These are phyloP conservation scores for Brachylomia viminalis DNA, from an alignment of 2,888 invertebrate species.

Conservation along the genomic window DNA sequence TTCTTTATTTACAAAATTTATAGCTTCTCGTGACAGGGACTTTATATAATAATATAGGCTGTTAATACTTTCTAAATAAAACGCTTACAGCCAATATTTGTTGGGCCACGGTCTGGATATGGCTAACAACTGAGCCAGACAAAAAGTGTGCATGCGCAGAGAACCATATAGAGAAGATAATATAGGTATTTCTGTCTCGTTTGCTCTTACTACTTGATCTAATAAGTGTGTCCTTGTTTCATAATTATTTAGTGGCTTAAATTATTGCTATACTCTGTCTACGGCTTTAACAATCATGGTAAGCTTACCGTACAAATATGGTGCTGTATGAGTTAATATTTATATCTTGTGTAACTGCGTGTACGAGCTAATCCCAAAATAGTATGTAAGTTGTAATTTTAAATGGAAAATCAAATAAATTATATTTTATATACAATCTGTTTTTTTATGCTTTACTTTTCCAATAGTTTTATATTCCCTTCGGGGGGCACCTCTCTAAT, in stretches of 20 bases:
- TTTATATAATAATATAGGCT: too few relatives aligned
- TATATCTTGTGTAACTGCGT: constrained; percentile 46
- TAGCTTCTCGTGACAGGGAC: too few relatives aligned
- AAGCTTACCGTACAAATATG: constrained; percentile 44
- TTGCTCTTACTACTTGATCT: background rate
- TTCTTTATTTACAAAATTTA: too few relatives aligned
- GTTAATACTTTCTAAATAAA: background rate
- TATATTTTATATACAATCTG: constrained; percentile 68
- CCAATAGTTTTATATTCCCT: too few relatives aligned
- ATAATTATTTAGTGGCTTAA: background rate
- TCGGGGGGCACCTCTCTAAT: too few relatives aligned
- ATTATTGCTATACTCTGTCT: background rate
- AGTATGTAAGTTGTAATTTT: constrained; percentile 79
- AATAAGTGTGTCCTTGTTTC: constrained; percentile 2
- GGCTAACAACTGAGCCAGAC: background rate
- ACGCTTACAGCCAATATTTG: background rate
- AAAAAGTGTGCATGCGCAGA: background rate
- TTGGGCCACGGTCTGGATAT: background rate
- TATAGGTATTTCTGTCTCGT: background rate
- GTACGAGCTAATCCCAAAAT: constrained; percentile 65
- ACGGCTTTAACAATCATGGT: background rate
- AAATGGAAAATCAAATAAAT: constrained; percentile 76
- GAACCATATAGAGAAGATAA: background rate
- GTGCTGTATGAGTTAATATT: constrained; percentile 45
- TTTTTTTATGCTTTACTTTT: constrained; percentile 2